phyloP scores from a whole-genome alignment of 2,113 vertebrate species.

The Microtus ochrogaster region DNA sequence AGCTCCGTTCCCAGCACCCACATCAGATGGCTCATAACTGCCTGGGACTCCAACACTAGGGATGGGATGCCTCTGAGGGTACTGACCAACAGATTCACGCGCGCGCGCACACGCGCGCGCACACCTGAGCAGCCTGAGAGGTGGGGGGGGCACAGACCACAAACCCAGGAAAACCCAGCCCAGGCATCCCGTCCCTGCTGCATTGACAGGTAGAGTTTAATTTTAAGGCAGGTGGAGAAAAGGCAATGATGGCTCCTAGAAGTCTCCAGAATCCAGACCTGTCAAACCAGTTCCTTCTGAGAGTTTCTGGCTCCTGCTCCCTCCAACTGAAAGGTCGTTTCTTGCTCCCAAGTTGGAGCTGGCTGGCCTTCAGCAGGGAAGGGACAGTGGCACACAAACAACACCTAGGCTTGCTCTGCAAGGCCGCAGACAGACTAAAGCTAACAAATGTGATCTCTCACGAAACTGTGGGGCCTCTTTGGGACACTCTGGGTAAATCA shows the following conservation, averaged over 20 bases:
- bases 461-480: neutral
- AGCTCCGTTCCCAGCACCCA: neutral
- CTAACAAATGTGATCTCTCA: no score
- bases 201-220: neutral
- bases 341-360: accelerated
- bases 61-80: neutral
- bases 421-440: accelerated
- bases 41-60: neutral
- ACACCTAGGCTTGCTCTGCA: neutral
- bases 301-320: neutral
- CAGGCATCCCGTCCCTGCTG: neutral
- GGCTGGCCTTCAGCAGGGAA: neutral
- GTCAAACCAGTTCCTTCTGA: conserved; percentile 36
- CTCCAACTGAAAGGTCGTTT: neutral
- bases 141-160: accelerated
- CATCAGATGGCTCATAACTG: no score
- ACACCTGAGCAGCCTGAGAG: neutral
- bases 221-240: neutral
- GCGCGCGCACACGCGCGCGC: neutral
- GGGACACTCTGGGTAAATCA: neutral
- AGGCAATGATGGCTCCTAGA: neutral
- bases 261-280: conserved; percentile 48
- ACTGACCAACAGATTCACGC: neutral
- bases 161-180: accelerated
- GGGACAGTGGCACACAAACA: neutral